These are phyloP conservation scores for Nysson spinosus DNA, from an alignment of 2,888 invertebrate genomes.

Conservation along the genomic window DNA sequence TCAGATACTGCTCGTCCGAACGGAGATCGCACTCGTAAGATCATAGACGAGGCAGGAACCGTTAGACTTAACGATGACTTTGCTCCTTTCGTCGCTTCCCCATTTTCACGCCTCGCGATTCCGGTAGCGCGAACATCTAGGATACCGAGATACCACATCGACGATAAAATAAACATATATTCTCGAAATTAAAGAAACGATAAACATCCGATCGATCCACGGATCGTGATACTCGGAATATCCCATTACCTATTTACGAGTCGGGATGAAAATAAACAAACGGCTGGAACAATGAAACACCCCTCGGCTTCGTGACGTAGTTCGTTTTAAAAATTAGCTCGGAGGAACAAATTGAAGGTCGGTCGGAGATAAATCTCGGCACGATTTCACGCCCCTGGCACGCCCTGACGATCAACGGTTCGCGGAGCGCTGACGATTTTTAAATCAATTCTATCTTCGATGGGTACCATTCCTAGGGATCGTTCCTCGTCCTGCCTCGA, in stretches of 20 bases:
- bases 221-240: slow-evolving; percentile 18
- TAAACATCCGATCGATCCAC: no score
- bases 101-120: slow-evolving; percentile 46
- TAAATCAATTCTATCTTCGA: not conserved
- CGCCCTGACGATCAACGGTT: slow-evolving; percentile 43
- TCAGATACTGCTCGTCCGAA: slow-evolving; percentile 3
- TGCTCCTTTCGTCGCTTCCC: slow-evolving; percentile 18
- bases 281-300: slow-evolving; percentile 30
- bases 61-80: slow-evolving; percentile 49
- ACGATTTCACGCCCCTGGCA: slow-evolving; percentile 59
- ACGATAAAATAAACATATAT: slow-evolving; percentile 24
- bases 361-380: slow-evolving; percentile 64
- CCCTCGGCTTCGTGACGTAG: slow-evolving; percentile 22
- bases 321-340: slow-evolving; percentile 35
- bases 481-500: no score
- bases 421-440: not conserved
- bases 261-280: slow-evolving; percentile 27
- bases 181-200: no score
- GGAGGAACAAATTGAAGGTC: slow-evolving; percentile 61
- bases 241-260: slow-evolving; percentile 54
- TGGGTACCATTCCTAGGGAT: no score
- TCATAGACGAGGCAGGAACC: slow-evolving; percentile 36
- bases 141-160: slow-evolving; percentile 38
- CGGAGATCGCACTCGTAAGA: slow-evolving; percentile 29
- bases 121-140: slow-evolving; percentile 23